phyloP scores from a whole-genome alignment of 2,113 vertebrate species.

The Xiphias gladius region DNA sequence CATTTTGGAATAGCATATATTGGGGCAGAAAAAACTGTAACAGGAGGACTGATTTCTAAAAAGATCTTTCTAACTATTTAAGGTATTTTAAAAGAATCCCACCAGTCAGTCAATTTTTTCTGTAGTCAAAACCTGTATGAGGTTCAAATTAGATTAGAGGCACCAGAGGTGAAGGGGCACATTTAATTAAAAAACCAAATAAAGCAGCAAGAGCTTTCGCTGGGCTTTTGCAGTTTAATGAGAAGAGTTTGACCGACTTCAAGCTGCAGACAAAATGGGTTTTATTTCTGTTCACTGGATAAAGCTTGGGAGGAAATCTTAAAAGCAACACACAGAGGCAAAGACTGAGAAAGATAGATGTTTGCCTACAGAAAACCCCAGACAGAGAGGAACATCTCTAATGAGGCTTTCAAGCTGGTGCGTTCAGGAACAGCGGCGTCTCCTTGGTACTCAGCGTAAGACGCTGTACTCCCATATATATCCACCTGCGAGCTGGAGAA shows the following conservation, averaged over 20 bases:
- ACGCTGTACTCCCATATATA: background rate
- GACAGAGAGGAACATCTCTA: slow-evolving; percentile 52
- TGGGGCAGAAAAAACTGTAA: background rate
- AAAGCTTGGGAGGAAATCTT: slow-evolving; percentile 26
- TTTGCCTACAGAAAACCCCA: slow-evolving; percentile 35
- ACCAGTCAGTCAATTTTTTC: background rate
- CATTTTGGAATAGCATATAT: slow-evolving; percentile 6
- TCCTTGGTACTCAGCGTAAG: slow-evolving; percentile 9
- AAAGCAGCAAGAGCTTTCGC: slow-evolving; percentile 33
- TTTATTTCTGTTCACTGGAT: slow-evolving; percentile 28
- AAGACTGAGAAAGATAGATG: slow-evolving; percentile 18
- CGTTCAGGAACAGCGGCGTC: background rate
- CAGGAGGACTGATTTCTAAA: background rate
- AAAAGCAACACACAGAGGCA: slow-evolving; percentile 23
- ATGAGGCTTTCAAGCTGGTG: slow-evolving; percentile 41
- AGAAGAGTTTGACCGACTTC: slow-evolving; percentile 48
- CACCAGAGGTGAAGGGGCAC: slow-evolving; percentile 17
- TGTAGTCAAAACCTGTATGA: slow-evolving; percentile 1
- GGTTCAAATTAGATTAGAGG: slow-evolving; percentile 22
- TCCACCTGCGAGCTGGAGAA: slow-evolving; percentile 26
- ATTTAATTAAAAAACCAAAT: slow-evolving; percentile 49
- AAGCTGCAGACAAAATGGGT: slow-evolving; percentile 11
- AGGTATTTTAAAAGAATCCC: background rate
- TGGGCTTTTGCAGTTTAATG: slow-evolving; percentile 43
- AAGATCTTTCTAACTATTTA: background rate